Conservation (phyloP, 2,797 vertebrate genomes). For the Sitta carolinensis region DNA sequence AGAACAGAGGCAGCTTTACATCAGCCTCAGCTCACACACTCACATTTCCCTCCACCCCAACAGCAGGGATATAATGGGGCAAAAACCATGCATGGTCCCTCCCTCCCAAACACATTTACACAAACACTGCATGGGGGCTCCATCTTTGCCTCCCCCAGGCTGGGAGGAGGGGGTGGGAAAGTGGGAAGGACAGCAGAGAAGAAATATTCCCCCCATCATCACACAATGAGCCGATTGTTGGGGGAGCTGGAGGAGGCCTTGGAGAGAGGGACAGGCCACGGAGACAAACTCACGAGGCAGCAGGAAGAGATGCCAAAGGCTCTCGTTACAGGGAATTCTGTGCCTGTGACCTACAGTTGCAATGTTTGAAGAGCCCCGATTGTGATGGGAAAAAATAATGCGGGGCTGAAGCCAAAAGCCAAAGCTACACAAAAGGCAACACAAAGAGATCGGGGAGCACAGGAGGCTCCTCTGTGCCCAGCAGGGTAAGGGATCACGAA, state of each 20-base stretch:
- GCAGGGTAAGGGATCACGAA: conserved; percentile 4
- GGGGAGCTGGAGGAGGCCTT: conserved; percentile 27
- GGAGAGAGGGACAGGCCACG: conserved; percentile 34
- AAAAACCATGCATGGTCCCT: conserved; percentile 37
- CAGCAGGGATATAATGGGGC: conserved; percentile 48
- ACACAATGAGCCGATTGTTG: conserved; percentile 74
- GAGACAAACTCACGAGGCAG: conserved; percentile 53
- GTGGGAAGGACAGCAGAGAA: not conserved
- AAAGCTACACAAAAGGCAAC: conserved; percentile 9
- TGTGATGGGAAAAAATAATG: conserved; percentile 46
- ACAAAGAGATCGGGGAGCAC: not conserved
- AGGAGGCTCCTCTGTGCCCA: conserved; percentile 15
- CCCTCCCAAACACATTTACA: conserved; percentile 16
- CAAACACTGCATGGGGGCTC: conserved; percentile 51
- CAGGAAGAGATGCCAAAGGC: not conserved
- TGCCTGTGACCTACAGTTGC: conserved; percentile 32
- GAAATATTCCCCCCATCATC: not conserved
- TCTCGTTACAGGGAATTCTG: conserved; percentile 52
- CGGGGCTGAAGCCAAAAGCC: conserved; percentile 25
- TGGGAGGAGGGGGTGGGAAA: not conserved
- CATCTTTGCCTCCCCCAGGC: not conserved
- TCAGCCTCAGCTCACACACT: not conserved
- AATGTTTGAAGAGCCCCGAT: conserved; percentile 54
- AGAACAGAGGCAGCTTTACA: conserved; percentile 67
- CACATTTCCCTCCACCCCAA: conserved; percentile 55